Base-by-base conservation (phyloP, 2,797 vertebrate genomes). In the Meda fulgida region DNA sequence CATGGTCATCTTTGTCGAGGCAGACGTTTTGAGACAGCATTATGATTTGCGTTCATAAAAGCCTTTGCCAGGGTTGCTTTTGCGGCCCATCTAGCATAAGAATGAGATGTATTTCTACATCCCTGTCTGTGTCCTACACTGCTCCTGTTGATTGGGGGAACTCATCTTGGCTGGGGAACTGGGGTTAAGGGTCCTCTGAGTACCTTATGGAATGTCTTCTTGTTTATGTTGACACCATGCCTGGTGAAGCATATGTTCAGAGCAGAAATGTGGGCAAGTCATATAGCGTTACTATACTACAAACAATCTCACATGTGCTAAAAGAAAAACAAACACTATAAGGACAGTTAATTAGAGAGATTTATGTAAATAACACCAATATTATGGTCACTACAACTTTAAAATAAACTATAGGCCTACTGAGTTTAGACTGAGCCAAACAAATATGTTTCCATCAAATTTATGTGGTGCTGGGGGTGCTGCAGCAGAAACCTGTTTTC, bases 21-120 rank as follows among this genome's bases (percentile, higher is more conserved):
- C 60, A 84, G 83, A 78, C 67, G 77, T 80, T 88, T 82, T 87
- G 73, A 77, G 81, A 87, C 78, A 72, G 69, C 85, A 83, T 80
- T 29, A 23, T 67, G 65, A 89, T 85, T 81, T 84, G 80, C 34
- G 29, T 76, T 81, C 77, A 83, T 78, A 77, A 80, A 72, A 83
- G 71, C 53, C 31, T 79, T 76, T 60, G 71, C 53, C 70, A 67
- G 55, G 51, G 66, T 29, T 46, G 40, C 48, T 69, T 73, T 75
- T 82, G 78, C 72, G 23, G 80, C 23, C 36, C 69, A 80, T 81
- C 36, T 66, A 67, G 83, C 70, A 69, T 34, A 72, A 78, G 38
- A 55, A 55, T 26, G 18, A 83, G 80, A 40, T 63, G 46, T 80
- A 81, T 80, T 60, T 83, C 80, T 87, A 48, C 36, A 43, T 78